phyloP scores from a whole-genome alignment of 1,140 invertebrate genomes.

The Homarus americanus region DNA sequence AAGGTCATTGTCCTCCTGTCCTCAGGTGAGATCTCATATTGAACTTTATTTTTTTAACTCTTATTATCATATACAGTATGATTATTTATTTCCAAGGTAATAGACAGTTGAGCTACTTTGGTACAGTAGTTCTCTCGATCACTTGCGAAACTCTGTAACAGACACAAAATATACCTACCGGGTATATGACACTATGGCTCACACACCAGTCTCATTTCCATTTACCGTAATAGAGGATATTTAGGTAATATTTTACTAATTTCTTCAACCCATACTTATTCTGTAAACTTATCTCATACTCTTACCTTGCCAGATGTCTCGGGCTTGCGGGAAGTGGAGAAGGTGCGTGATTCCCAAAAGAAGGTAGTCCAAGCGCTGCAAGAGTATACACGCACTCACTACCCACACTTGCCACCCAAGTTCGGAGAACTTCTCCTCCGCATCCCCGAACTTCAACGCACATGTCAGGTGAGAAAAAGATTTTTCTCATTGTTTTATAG shows the following conservation, averaged over 20 bases:
- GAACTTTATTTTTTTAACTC: no score
- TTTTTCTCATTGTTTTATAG: no score
- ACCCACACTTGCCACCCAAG: slow-evolving; percentile 94
- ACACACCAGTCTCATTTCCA: no score
- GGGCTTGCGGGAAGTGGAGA: slow-evolving; percentile 93
- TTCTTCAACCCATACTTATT: background rate
- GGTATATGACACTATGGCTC: no score
- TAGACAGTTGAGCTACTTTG: no score
- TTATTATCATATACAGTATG: no score
- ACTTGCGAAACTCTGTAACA: no score
- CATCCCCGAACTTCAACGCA: slow-evolving; percentile 95
- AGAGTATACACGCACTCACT: slow-evolving; percentile 93
- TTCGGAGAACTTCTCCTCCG: slow-evolving; percentile 95
- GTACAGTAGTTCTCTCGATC: no score
- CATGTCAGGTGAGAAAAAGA: slow-evolving; percentile 88
- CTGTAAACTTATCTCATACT: background rate
- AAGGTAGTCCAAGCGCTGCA: slow-evolving; percentile 95
- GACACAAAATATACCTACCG: no score
- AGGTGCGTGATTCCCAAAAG: slow-evolving; percentile 94
- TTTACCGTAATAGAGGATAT: no score
- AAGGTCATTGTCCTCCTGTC: slow-evolving; percentile 95
- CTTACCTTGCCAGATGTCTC: slow-evolving; percentile 85
- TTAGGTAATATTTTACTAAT: background rate
- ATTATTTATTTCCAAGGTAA: no score
- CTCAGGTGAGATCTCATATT: slow-evolving; percentile 84